A percentile compares a stretch with the other conserved stretches of the same genome.
phyloP scores from a whole-genome alignment of 2,113 vertebrate genomes.

The Caranx ignobilis region DNA sequence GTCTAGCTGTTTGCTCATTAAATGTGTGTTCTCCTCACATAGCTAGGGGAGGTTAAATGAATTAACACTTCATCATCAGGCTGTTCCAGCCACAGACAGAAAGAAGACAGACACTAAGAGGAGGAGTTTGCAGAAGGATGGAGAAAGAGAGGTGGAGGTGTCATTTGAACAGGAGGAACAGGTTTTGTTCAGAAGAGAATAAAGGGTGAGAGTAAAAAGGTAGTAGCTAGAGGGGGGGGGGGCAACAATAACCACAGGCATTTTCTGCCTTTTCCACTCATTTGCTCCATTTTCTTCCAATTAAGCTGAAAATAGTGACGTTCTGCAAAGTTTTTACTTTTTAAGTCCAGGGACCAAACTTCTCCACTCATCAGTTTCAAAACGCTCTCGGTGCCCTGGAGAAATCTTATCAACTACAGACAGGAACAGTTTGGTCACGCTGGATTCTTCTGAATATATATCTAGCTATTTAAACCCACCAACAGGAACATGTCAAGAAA shows the following conservation, averaged over 20 bases:
- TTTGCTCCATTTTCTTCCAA: conserved; percentile 5
- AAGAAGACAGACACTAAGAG: background rate
- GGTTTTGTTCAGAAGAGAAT: background rate
- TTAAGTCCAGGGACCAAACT: background rate
- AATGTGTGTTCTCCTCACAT: conserved; percentile 65
- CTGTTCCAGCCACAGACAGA: conserved; percentile 54
- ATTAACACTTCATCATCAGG: conserved; percentile 71
- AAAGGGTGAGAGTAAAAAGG: background rate
- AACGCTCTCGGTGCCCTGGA: background rate
- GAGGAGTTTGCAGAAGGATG: conserved; percentile 24
- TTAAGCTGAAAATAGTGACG: background rate
- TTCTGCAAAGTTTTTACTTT: background rate
- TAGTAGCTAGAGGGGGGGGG: background rate
- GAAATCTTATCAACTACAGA: background rate
- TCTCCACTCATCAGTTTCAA: conserved; percentile 22
- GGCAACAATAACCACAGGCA: background rate
- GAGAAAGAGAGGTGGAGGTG: conserved; percentile 20
- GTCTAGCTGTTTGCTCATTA: conserved; percentile 66
- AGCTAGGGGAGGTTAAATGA: conserved; percentile 67
- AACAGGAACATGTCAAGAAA: background rate
- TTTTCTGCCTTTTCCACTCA: conserved; percentile 9
- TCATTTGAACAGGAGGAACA: conserved; percentile 11
- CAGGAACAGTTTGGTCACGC: conserved; percentile 17
- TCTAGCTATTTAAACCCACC: background rate
- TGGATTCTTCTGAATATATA: conserved; percentile 1